These are phyloP conservation scores for Ischnus inquisitorius DNA, from an alignment of 2,888 invertebrate genomes.

Conservation along the genomic window DNA sequence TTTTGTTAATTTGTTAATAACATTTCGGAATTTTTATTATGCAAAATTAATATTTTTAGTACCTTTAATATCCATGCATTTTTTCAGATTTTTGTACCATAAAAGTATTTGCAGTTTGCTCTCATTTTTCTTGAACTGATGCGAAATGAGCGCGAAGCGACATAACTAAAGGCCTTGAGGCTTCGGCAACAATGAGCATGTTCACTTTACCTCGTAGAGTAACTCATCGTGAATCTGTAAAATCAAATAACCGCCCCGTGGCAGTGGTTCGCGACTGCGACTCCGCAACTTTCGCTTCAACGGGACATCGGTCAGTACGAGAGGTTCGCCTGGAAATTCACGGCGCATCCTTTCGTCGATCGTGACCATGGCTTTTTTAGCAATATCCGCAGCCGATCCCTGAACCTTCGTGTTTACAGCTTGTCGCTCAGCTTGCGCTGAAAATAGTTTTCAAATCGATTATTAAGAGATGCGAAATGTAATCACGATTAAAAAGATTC, in stretches of 20 bases:
- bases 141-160: too few species aligned
- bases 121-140: too few species aligned
- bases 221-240: slow-evolving; percentile 98
- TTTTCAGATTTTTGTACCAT: too few species aligned
- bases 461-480: too few species aligned
- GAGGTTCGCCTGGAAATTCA: slow-evolving; percentile 82
- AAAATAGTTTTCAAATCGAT: slow-evolving; percentile 38
- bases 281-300: slow-evolving; percentile 76
- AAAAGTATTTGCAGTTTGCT: too few species aligned
- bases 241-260: slow-evolving; percentile 89
- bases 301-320: slow-evolving; percentile 72
- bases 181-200: not conserved
- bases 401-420: slow-evolving; percentile 98
- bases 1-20: not conserved
- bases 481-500: too few species aligned
- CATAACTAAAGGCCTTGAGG: too few species aligned
- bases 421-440: slow-evolving; percentile 96
- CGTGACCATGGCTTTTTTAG: slow-evolving; percentile 95
- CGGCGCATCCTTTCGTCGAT: slow-evolving; percentile 88
- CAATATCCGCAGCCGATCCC: slow-evolving; percentile 98
- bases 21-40: too few species aligned
- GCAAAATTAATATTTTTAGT: too few species aligned
- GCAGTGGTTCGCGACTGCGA: slow-evolving; percentile 72
- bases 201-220: slow-evolving; percentile 91
- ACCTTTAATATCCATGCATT: too few species aligned